Percentiles rank a stretch among this genome's conserved stretches.
phyloP scores from a whole-genome alignment of 2,888 invertebrate genomes.

The Cyclophora albipunctata region DNA sequence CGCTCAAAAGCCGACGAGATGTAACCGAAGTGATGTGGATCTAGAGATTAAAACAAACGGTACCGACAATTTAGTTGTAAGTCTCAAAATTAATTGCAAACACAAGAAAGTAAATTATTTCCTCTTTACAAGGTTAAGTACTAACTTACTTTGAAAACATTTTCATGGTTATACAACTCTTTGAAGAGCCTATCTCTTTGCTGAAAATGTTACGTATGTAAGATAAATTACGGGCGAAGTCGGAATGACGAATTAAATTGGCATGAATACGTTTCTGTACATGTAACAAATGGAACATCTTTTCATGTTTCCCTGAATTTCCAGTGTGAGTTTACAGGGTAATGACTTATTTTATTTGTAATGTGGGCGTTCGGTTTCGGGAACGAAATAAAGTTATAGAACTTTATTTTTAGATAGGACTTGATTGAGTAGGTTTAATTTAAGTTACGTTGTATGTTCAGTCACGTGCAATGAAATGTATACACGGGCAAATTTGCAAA shows the following conservation, averaged over 20 bases:
- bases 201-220: constrained; percentile 2
- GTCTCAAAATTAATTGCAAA: too few relatives aligned
- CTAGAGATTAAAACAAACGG: too few relatives aligned
- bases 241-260: constrained; percentile 16
- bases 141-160: background rate
- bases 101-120: too few relatives aligned
- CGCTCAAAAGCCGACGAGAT: too few relatives aligned
- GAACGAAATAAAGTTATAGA: background rate
- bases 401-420: background rate
- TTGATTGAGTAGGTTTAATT: background rate
- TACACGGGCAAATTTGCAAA: too few relatives aligned
- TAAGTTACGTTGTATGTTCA: too few relatives aligned
- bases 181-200: constrained; percentile 5
- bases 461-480: too few relatives aligned
- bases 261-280: constrained; percentile 11
- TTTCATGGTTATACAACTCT: constrained; percentile 12
- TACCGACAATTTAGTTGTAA: too few relatives aligned
- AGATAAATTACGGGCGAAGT: constrained; percentile 10
- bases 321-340: background rate
- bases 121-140: too few relatives aligned
- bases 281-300: constrained; percentile 6
- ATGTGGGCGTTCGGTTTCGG: too few relatives aligned
- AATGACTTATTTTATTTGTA: background rate
- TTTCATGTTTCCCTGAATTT: constrained; percentile 6
- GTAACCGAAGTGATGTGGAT: too few relatives aligned